phyloP scores from a whole-genome alignment of 1,140 invertebrate genomes.

The Dendrolimus punctatus region DNA sequence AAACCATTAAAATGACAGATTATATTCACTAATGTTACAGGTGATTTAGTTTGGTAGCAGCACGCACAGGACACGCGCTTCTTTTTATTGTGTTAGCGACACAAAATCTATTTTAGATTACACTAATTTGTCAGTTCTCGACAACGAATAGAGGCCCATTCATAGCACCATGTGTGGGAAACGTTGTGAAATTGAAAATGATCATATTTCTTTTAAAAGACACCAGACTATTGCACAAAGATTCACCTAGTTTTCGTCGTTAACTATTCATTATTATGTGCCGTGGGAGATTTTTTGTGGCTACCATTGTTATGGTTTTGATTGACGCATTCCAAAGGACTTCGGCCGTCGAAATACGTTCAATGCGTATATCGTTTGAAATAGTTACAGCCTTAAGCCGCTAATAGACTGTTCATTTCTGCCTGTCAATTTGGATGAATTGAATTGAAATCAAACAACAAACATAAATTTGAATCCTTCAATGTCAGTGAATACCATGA shows the following conservation, averaged over 20 bases:
- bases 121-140: slow-evolving; percentile 56
- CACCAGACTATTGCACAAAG: slow-evolving; percentile 64
- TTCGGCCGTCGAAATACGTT: slow-evolving; percentile 18
- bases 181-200: slow-evolving; percentile 68
- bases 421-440: too few relatives aligned
- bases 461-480: too few relatives aligned
- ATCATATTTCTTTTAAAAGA: slow-evolving; percentile 70
- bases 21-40: slow-evolving; percentile 24
- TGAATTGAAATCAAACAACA: too few relatives aligned
- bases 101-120: slow-evolving; percentile 58
- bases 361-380: too few relatives aligned
- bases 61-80: slow-evolving; percentile 24
- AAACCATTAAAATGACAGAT: slow-evolving; percentile 6
- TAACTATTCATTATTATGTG: slow-evolving; percentile 69
- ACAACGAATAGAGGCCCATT: slow-evolving; percentile 37
- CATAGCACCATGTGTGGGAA: slow-evolving; percentile 57
- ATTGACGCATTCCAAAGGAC: slow-evolving; percentile 57
- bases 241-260: slow-evolving; percentile 70
- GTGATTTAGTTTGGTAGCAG: slow-evolving; percentile 23
- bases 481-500: too few relatives aligned
- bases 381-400: too few relatives aligned
- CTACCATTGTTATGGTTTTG: slow-evolving; percentile 54
- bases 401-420: too few relatives aligned
- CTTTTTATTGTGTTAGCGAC: slow-evolving; percentile 19
- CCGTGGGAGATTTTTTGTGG: slow-evolving; percentile 62